Evolutionary conservation across 2,888 invertebrate species (phyloP), one percentile per base, ranked within the genome.

Genomic region (Ptychoptera albimana): DNA sequence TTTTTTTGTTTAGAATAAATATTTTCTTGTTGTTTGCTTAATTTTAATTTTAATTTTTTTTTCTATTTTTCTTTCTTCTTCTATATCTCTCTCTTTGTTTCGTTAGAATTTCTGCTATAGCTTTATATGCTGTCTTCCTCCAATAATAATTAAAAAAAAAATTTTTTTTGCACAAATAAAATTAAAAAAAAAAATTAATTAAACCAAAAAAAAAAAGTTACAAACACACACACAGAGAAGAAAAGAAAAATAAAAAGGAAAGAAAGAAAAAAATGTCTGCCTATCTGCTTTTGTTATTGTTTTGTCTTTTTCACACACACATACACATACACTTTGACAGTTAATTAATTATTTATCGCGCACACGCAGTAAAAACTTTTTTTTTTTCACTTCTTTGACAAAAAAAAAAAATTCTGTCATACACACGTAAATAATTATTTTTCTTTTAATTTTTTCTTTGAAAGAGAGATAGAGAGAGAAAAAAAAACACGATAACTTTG

Each of bases 1-100:
- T 62, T 59, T 60, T 57, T 59, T 59, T 60, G 62, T 59, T 63
- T 49, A n/a, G 2, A 12, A 8, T 36, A 8, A 11, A 56, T 57
- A 37, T 45, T 50, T 46, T 55, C 53, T 52, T 52, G 56, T 56
- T 53, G 58, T 56, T 54, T 58, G 59, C 50, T 52, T 41, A 45
- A 32, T 38, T 45, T 15, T 58, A 59, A 57, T 9, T 40, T 40
- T 13, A 40, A 8, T 30, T 40, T 40, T 40, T 5, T 29, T 23
- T 29, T 40, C 12, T 9, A 32, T 45, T 41, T 34, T 38, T 23
- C 7, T 37, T 43, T 31, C 42, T 38, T 42, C 23, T 47, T 47
- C 45, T 45, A 46, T 50, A 47, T 46, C 44, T 46, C 45, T 42
- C 46, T 30, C 30, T 8, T 30, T 9, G 9, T 30, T 48, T 42